phyloP scores from a whole-genome alignment of 1,140 invertebrate species.

The Orussus abietinus region DNA sequence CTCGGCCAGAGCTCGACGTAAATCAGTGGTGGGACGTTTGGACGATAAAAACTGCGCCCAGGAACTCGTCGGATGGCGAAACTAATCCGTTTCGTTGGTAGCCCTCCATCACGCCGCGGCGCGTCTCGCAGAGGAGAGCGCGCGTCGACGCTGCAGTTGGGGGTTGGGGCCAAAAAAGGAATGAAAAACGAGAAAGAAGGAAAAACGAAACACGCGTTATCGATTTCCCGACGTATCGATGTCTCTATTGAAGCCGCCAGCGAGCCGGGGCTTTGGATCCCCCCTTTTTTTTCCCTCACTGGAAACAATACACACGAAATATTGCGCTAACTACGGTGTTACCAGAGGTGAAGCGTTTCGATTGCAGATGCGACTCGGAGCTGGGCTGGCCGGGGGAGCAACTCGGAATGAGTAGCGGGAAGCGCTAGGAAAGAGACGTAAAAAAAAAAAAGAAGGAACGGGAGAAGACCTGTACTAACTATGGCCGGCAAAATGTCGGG shows the following conservation, averaged over 20 bases:
- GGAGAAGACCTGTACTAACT: no score
- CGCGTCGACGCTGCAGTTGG: no score
- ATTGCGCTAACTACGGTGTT: conserved; percentile 30
- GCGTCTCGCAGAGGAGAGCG: neutral
- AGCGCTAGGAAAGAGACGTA: no score
- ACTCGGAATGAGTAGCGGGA: no score
- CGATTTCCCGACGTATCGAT: conserved; percentile 22
- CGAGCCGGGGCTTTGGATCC: conserved; percentile 8
- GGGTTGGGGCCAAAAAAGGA: neutral
- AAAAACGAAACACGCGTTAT: conserved; percentile 16
- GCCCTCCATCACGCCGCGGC: conserved; percentile 11
- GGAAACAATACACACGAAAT: conserved; percentile 18
- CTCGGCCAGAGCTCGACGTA: conserved; percentile 5
- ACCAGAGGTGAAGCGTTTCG: no score
- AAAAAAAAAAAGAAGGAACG: no score
- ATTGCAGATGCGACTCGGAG: no score
- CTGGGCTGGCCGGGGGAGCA: no score
- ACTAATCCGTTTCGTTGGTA: conserved; percentile 17
- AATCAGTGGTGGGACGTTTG: conserved; percentile 15
- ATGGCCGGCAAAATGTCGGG: no score
- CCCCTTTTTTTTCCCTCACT: conserved; percentile 14
- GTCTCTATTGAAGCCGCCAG: conserved; percentile 4
- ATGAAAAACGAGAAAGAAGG: conserved; percentile 1
- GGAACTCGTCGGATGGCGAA: conserved; percentile 8
- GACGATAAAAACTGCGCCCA: conserved; percentile 2